A percentile compares a stretch with the other conserved stretches of the same genome.
Conservation (phyloP, 2,888 invertebrate species). For the Xiphydria camelus region DNA sequence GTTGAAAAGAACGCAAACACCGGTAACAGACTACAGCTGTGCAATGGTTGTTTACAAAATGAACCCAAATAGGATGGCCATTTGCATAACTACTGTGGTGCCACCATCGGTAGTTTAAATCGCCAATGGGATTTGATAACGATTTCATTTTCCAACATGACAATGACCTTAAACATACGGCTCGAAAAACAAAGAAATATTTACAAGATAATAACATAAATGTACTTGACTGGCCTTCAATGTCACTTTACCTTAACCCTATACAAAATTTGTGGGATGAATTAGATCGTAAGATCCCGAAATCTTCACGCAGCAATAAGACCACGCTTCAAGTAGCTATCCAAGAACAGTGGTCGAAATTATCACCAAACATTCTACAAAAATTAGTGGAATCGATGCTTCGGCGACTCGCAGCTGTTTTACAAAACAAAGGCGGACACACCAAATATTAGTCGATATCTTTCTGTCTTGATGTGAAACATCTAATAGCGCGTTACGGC, state of each 20-base stretch:
- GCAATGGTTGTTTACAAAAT: too few relatives aligned
- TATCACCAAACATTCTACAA: neutral
- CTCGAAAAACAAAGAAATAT: neutral
- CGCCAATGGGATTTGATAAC: neutral
- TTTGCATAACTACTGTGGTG: too few relatives aligned
- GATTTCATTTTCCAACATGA: slow-evolving; percentile 10
- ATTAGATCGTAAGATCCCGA: neutral
- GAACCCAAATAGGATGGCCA: too few relatives aligned
- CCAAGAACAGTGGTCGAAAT: neutral
- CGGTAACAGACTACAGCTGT: too few relatives aligned
- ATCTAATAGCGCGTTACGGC: too few relatives aligned
- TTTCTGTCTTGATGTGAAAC: too few relatives aligned
- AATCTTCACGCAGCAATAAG: neutral
- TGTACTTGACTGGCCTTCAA: neutral
- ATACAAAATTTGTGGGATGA: neutral
- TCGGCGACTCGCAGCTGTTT: neutral
- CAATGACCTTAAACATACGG: slow-evolving; percentile 7
- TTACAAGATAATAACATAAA: neutral
- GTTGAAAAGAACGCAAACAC: too few relatives aligned
- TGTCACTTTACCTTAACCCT: neutral
- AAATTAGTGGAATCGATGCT: neutral
- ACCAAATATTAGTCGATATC: neutral
- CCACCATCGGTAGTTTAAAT: too few relatives aligned
- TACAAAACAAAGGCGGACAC: neutral
- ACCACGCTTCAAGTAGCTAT: neutral